Percentiles rank a stretch among this genome's conserved stretches.
Conservation (phyloP, 2,888 invertebrate genomes). For the Silvanus unidentatus region DNA sequence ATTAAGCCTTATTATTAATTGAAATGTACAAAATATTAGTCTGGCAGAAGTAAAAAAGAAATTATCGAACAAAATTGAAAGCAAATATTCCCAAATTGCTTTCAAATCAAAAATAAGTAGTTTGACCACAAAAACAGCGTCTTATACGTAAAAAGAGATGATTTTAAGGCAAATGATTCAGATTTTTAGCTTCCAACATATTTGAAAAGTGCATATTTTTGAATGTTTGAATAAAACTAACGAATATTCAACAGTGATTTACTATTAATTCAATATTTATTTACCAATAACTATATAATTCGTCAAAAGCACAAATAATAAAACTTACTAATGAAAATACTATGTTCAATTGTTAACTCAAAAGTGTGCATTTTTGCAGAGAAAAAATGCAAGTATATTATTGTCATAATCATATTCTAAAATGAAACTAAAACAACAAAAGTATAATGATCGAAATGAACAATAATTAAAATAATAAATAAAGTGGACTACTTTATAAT, state of each 20-base stretch:
- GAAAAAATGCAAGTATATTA: no score
- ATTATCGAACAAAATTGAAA: conserved; percentile 16
- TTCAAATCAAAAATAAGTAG: conserved; percentile 14
- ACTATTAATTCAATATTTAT: conserved; percentile 11
- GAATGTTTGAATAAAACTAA: conserved; percentile 6
- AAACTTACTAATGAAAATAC: background rate
- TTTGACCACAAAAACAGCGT: conserved; percentile 11
- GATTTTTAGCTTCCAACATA: conserved; percentile 21
- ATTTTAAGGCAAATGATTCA: conserved; percentile 21
- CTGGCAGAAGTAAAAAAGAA: background rate
- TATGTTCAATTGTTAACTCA: conserved; percentile 13
- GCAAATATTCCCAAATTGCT: conserved; percentile 32
- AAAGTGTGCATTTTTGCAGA: conserved; percentile 30
- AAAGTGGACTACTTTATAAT: conserved; percentile 35
- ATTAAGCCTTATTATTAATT: background rate
- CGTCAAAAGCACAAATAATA: conserved; percentile 26
- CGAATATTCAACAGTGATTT: background rate
- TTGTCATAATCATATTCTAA: conserved; percentile 28
- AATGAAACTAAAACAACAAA: no score
- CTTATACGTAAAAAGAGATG: conserved; percentile 1
- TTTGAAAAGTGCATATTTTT: conserved; percentile 30
- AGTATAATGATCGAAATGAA: conserved; percentile 28
- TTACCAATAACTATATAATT: conserved; percentile 14
- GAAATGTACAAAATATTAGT: conserved; percentile 5
- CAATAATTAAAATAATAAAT: conserved; percentile 26